Percentiles rank a stretch among this genome's conserved stretches.
Conservation (phyloP, 2,797 vertebrate species). For the Prunella strophiata region DNA sequence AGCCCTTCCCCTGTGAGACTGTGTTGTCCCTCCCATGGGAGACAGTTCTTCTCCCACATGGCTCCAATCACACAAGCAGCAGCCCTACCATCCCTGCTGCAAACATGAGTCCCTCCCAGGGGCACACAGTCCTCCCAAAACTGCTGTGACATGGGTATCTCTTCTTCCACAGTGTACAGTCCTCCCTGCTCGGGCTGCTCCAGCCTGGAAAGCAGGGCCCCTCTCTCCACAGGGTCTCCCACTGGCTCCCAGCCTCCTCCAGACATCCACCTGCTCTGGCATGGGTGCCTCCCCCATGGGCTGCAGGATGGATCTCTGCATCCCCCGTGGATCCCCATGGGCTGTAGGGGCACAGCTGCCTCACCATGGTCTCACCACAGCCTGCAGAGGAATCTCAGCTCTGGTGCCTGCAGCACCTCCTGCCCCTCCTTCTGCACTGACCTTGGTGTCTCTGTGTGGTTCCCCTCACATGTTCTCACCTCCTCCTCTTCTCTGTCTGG, state of each 20-base stretch:
- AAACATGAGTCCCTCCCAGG: rapidly evolving
- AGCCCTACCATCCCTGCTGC: rapidly evolving
- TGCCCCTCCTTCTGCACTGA: neutral
- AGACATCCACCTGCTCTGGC: rapidly evolving
- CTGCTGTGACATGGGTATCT: rapidly evolving
- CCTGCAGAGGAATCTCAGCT: neutral
- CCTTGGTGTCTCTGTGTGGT: neutral
- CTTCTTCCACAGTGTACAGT: rapidly evolving
- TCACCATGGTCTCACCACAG: rapidly evolving
- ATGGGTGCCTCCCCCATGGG: rapidly evolving
- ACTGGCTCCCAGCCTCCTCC: neutral
- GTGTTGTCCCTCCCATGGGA: neutral
- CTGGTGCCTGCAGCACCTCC: rapidly evolving
- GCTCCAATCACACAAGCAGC: rapidly evolving
- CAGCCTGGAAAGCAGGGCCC: neutral
- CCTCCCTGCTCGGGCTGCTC: neutral
- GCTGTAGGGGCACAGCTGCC: neutral
- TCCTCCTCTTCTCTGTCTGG: neutral
- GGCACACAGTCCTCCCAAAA: no score
- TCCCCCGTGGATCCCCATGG: rapidly evolving
- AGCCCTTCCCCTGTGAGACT: neutral
- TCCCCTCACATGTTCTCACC: no score
- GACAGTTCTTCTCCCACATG: rapidly evolving
- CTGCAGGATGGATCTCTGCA: neutral
- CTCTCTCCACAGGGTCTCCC: neutral